These are phyloP conservation scores for Ophioderma brevispina DNA, from an alignment of 35 echinoderm and acorn worm genomes.

Conservation along the genomic window DNA sequence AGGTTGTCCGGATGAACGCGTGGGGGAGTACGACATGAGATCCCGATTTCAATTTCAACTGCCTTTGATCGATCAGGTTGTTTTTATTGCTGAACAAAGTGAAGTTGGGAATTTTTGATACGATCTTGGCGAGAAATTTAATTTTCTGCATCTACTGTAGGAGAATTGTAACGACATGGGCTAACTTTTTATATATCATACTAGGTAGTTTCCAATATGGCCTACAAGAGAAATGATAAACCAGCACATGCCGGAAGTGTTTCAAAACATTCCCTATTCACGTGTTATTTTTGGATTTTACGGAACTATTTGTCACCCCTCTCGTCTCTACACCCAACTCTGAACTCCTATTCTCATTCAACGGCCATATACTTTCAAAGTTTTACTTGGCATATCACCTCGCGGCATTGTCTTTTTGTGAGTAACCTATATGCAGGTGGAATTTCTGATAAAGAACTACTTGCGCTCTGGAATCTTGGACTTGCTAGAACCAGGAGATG, in stretches of 20 bases:
- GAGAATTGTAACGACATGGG: background rate
- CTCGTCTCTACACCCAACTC: too few species aligned
- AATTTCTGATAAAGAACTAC: conserved; percentile 21
- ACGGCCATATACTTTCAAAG: background rate
- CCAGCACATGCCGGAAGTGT: background rate
- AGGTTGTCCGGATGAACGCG: background rate
- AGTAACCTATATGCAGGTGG: conserved; percentile 17
- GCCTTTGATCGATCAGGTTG: conserved; percentile 13
- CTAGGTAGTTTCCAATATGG: conserved; percentile 17
- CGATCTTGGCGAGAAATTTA: conserved; percentile 26
- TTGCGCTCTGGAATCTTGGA: background rate
- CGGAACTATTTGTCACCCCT: background rate
- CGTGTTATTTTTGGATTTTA: conserved; percentile 24
- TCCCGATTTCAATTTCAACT: background rate
- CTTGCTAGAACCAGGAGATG: conserved; percentile 7
- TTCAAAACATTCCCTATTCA: background rate
- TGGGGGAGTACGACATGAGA: background rate
- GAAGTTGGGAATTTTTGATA: conserved; percentile 15
- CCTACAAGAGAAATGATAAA: background rate
- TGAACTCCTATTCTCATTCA: background rate
- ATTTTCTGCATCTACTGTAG: background rate
- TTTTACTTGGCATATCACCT: background rate
- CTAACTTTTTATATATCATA: conserved; percentile 29
- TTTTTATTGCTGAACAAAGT: conserved; percentile 30
- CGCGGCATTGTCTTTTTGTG: background rate